phyloP scores from a whole-genome alignment of 2,797 vertebrate genomes.

The Sarcophilus harrisii region DNA sequence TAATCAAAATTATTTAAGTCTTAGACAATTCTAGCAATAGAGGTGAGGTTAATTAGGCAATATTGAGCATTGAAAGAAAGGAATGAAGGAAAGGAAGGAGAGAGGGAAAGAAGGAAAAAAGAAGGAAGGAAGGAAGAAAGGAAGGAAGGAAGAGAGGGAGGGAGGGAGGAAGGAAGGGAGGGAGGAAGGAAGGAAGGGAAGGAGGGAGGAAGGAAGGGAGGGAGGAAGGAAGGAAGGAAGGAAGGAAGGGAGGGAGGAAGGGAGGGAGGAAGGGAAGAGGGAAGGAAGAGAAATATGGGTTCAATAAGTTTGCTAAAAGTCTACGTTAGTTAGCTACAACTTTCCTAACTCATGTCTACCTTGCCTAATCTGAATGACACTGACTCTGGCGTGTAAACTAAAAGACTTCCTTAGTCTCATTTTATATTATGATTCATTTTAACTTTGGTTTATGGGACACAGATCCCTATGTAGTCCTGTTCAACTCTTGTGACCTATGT shows the following conservation, averaged over 20 bases:
- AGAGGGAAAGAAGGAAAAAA: no score
- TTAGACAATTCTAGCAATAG: no score
- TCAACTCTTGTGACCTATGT: background rate
- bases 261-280: background rate
- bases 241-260: no score
- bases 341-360: background rate
- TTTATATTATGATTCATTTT: background rate
- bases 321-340: background rate
- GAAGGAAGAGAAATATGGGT: background rate
- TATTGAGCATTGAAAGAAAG: background rate
- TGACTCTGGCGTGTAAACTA: background rate
- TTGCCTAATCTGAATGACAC: background rate
- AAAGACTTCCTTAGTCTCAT: background rate
- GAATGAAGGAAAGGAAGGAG: no score
- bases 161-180: no score
- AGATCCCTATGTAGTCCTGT: background rate
- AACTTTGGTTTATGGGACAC: background rate
- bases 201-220: no score
- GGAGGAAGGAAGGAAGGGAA: background rate
- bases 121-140: no score
- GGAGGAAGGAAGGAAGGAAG: no score
- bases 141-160: no score
- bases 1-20: no score
- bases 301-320: background rate
- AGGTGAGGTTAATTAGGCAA: no score